These are phyloP conservation scores for Sorex fumeus DNA, from an alignment of 2,113 vertebrate species.

Conservation along the genomic window DNA sequence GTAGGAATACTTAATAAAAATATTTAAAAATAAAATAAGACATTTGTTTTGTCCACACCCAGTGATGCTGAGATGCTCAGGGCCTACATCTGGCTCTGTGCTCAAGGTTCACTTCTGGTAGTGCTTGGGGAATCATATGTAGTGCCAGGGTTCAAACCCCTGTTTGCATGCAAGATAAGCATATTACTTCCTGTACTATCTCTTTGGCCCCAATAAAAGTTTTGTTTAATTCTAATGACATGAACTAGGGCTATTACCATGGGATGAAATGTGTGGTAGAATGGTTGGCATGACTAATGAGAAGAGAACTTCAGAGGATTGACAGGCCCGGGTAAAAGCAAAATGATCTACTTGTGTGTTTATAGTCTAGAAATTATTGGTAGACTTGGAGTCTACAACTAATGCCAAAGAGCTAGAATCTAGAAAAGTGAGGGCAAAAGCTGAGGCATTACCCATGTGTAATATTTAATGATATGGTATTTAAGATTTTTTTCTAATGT, in stretches of 20 bases:
- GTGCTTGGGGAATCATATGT: too few species aligned
- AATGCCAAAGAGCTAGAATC: neutral
- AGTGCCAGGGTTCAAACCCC: too few species aligned
- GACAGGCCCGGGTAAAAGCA: neutral
- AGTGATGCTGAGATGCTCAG: too few species aligned
- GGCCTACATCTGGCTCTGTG: too few species aligned
- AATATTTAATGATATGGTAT: neutral
- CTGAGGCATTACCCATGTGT: neutral
- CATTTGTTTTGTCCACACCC: too few species aligned
- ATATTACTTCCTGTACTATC: too few species aligned
- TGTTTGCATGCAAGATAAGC: neutral
- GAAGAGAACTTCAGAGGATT: neutral
- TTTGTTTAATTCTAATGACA: neutral
- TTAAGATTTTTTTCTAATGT: neutral
- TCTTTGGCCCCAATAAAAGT: too few species aligned
- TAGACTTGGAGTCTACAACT: neutral
- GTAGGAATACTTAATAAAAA: too few species aligned
- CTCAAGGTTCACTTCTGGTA: too few species aligned
- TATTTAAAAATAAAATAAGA: too few species aligned
- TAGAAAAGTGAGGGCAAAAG: neutral
- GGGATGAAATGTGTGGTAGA: neutral
- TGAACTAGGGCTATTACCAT: neutral
- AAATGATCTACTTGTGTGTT: neutral
- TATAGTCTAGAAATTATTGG: neutral
- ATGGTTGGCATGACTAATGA: neutral